Conservation (phyloP, 92 coral and sea anemone genomes). For the Porites lobata region DNA sequence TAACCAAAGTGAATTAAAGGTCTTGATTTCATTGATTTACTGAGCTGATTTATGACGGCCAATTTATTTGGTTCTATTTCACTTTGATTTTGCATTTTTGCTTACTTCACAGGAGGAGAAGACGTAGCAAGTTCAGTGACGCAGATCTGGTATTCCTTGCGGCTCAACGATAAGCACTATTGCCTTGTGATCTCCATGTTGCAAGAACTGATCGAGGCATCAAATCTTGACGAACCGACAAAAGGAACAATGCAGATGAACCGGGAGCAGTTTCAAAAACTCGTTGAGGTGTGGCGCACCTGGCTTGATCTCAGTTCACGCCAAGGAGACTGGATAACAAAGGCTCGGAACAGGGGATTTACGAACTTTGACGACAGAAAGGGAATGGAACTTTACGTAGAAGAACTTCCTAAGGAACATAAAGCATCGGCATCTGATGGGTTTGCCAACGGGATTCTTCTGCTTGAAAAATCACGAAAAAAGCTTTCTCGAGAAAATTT, state of each 20-base stretch:
- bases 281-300: slow-evolving; percentile 72
- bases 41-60: background rate
- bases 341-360: slow-evolving; percentile 43
- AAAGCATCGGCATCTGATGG: slow-evolving; percentile 69
- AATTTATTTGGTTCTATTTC: background rate
- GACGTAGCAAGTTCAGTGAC: slow-evolving; percentile 66
- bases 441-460: slow-evolving; percentile 75
- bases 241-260: slow-evolving; percentile 60
- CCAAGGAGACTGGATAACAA: slow-evolving; percentile 51
- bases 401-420: slow-evolving; percentile 70
- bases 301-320: slow-evolving; percentile 66
- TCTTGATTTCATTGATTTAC: background rate
- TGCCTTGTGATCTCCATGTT: slow-evolving; percentile 49
- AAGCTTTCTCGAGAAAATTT: slow-evolving; percentile 62
- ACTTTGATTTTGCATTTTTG: background rate
- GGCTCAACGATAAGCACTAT: slow-evolving; percentile 56
- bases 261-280: slow-evolving; percentile 38
- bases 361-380: background rate
- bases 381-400: slow-evolving; percentile 43
- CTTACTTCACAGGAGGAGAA: slow-evolving; percentile 24
- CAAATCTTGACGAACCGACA: slow-evolving; percentile 63
- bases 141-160: slow-evolving; percentile 86
- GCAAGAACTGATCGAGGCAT: slow-evolving; percentile 43
- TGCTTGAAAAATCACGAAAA: slow-evolving; percentile 12
- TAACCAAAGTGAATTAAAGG: no score